Evolutionary conservation across 2,797 vertebrate genomes (phyloP).

Genomic region (Sebastes cheni): DNA sequence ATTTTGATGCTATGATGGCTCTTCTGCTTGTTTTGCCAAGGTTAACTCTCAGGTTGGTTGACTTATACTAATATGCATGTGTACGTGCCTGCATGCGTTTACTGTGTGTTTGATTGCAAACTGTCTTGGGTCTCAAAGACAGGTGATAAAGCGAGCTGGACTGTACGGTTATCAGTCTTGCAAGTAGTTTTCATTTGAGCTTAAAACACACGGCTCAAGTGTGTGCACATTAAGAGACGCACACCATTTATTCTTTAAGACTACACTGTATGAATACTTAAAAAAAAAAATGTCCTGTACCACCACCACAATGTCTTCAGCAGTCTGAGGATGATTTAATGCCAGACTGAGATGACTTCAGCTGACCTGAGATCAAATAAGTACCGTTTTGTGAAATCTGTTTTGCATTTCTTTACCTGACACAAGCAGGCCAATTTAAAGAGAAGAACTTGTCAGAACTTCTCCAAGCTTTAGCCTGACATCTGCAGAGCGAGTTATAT

Average conservation of each 20-base stretch:
- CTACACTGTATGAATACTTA: background rate
- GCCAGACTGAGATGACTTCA: background rate
- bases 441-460: background rate
- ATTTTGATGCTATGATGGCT: background rate
- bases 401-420: background rate
- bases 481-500: background rate
- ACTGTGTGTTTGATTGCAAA: slow-evolving; percentile 1
- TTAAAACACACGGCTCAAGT: background rate
- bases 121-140: background rate
- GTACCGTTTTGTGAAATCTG: background rate
- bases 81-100: background rate
- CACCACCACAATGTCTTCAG: background rate
- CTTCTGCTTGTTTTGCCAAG: background rate
- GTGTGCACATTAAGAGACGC: background rate
- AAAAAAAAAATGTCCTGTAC: background rate
- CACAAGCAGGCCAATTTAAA: background rate
- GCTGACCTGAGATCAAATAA: background rate
- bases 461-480: background rate
- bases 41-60: background rate
- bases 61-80: background rate
- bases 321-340: background rate
- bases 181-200: background rate
- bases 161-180: background rate
- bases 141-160: background rate
- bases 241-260: background rate